Evolutionary conservation across 1,140 invertebrate species (phyloP).

Genomic region (Caenorhabditis latens): DNA sequence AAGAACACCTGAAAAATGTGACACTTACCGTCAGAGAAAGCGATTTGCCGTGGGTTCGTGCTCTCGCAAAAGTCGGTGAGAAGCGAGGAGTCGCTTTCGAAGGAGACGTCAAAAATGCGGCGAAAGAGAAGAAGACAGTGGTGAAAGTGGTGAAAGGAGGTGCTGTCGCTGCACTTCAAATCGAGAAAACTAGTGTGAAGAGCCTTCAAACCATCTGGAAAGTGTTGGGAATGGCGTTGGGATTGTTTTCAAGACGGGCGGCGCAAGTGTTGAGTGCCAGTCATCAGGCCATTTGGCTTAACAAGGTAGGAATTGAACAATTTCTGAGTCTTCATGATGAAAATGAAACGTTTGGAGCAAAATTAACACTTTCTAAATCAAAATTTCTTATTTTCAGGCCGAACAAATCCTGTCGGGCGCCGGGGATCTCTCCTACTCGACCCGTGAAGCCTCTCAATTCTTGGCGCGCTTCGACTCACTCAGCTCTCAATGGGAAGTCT

Average conservation of each 20-base stretch:
- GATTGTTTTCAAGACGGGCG: constrained; percentile 53
- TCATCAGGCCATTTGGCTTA: constrained; percentile 55
- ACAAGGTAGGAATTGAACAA: not conserved
- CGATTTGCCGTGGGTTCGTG: constrained; percentile 31
- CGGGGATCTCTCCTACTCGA: not conserved
- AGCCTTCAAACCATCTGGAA: constrained; percentile 53
- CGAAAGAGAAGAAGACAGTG: not conserved
- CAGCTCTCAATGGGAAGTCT: constrained; percentile 55
- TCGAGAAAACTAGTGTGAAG: not conserved
- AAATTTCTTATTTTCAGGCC: constrained; percentile 11
- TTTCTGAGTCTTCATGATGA: too few species aligned
- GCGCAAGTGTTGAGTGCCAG: constrained; percentile 44
- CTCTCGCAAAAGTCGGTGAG: constrained; percentile 23
- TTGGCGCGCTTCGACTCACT: constrained; percentile 62
- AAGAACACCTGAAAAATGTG: constrained; percentile 26
- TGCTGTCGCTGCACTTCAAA: not conserved
- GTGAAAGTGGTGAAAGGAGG: constrained; percentile 37
- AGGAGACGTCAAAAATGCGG: constrained; percentile 51
- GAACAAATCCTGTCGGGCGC: constrained; percentile 12
- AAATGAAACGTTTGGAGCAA: not conserved
- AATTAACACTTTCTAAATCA: too few species aligned
- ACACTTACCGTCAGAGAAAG: not conserved
- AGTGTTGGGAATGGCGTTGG: constrained; percentile 30
- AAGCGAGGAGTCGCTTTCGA: constrained; percentile 39
- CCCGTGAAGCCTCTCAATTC: constrained; percentile 57